Evolutionary conservation across 1,140 invertebrate species (phyloP).

Genomic region (Cherax quadricarinatus): DNA sequence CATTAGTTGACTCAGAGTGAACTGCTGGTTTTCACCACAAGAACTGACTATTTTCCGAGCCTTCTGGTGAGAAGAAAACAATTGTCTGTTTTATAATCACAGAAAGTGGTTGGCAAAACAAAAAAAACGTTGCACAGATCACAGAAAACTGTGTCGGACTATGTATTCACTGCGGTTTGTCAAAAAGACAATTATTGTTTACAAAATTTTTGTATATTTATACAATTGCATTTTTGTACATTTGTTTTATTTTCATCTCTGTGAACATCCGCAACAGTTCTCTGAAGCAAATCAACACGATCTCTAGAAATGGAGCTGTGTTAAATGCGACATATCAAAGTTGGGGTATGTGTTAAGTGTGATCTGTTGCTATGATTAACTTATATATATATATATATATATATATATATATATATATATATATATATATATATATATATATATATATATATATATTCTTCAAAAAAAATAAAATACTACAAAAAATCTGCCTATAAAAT

Average conservation of each 20-base stretch:
- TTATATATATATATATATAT: too few relatives aligned
- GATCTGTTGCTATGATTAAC: not conserved
- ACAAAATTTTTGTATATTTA: too few relatives aligned
- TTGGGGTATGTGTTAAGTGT: not conserved
- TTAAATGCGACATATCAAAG: too few relatives aligned
- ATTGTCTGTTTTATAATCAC: slow-evolving; percentile 11
- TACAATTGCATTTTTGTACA: too few relatives aligned
- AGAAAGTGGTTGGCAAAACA: slow-evolving; percentile 13
- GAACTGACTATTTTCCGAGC: slow-evolving; percentile 2
- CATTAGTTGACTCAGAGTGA: not conserved
- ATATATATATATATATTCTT: too few relatives aligned
- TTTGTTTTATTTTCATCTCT: not conserved
- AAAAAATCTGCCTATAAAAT: not conserved
- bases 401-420: too few relatives aligned
- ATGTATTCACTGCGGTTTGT: not conserved
- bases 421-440: too few relatives aligned
- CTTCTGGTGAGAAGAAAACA: slow-evolving; percentile 42
- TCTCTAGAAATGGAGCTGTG: not conserved
- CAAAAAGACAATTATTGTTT: not conserved
- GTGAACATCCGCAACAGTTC: not conserved
- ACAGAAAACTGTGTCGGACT: not conserved
- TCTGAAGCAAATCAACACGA: not conserved
- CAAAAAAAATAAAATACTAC: not conserved
- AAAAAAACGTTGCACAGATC: not conserved
- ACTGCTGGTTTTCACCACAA: slow-evolving; percentile 11